Evolutionary conservation across 2,888 invertebrate species (phyloP).

Genomic region (Agapostemon virescens): DNA sequence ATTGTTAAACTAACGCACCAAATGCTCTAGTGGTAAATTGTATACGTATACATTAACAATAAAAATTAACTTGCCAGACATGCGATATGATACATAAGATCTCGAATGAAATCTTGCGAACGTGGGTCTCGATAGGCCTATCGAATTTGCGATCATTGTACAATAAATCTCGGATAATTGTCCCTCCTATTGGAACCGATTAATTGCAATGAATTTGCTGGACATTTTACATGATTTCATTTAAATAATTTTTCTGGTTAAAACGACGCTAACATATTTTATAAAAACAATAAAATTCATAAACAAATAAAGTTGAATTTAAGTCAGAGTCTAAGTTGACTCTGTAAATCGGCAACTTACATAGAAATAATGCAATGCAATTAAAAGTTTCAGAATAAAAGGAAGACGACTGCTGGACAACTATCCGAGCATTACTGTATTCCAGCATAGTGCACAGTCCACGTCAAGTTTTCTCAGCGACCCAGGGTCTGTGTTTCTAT

Average conservation of each 20-base stretch:
- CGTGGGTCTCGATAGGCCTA: background rate
- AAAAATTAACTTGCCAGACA: too few relatives aligned
- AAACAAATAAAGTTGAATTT: too few relatives aligned
- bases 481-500: constrained; percentile 2
- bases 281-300: too few relatives aligned
- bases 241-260: too few relatives aligned
- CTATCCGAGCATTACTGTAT: background rate
- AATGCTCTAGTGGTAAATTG: too few relatives aligned
- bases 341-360: background rate
- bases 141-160: background rate
- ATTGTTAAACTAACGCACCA: too few relatives aligned
- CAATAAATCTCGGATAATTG: background rate
- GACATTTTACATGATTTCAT: background rate
- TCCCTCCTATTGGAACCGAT: background rate
- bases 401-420: background rate
- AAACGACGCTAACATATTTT: too few relatives aligned
- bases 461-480: constrained; percentile 15
- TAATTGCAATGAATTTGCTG: background rate
- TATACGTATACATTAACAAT: too few relatives aligned
- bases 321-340: too few relatives aligned
- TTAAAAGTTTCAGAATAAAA: background rate
- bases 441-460: background rate
- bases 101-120: too few relatives aligned
- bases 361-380: background rate
- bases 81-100: too few relatives aligned